These are phyloP conservation scores for Eurystomus glaucurus DNA, from an alignment of 2,797 vertebrate species.

Conservation along the genomic window DNA sequence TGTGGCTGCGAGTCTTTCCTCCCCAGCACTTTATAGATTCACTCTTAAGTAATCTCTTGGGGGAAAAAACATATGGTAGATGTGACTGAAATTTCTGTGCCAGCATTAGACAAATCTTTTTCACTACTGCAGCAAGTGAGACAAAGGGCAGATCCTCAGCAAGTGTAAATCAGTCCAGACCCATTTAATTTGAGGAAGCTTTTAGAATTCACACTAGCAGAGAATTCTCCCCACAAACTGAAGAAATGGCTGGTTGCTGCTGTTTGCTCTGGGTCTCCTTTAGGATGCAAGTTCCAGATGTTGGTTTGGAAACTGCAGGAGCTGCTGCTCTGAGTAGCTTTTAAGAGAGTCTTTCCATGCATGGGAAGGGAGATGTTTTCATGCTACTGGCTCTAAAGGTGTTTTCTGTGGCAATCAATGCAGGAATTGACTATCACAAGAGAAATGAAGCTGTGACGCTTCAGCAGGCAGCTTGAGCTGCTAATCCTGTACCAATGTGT, in stretches of 20 bases:
- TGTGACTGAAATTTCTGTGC: slow-evolving; percentile 5
- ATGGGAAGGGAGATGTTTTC: background rate
- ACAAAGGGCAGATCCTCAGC: background rate
- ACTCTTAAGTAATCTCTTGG: background rate
- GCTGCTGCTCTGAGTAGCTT: background rate
- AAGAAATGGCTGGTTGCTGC: background rate
- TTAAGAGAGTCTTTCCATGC: background rate
- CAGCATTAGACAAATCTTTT: slow-evolving; percentile 6
- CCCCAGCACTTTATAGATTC: background rate
- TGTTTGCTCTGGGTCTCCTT: background rate
- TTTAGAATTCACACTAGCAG: background rate
- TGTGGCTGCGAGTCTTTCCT: background rate
- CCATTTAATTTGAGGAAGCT: background rate
- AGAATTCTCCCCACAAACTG: background rate
- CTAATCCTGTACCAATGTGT: background rate
- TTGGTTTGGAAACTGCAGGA: background rate
- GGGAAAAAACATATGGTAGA: background rate
- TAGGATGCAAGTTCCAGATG: background rate
- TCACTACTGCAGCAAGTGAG: background rate
- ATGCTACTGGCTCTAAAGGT: background rate
- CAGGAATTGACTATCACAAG: background rate
- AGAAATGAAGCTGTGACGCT: background rate
- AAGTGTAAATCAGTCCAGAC: background rate
- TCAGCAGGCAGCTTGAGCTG: background rate
- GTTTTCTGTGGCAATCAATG: background rate